Conservation (phyloP, 1,140 invertebrate genomes). For the Formica selysi region DNA sequence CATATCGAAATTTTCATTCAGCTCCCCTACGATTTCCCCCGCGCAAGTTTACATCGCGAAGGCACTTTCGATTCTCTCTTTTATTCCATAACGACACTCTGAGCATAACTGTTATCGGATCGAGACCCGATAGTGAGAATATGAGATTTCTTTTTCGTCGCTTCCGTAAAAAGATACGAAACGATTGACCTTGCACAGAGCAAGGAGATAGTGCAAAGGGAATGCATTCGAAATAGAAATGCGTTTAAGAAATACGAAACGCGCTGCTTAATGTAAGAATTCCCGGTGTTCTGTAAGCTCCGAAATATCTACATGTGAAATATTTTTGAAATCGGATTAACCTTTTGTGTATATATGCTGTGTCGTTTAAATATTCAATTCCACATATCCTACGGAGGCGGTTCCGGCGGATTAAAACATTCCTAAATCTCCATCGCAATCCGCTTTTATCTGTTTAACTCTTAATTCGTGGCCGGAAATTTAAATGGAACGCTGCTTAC, state of each 20-base stretch:
- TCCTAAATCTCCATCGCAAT: constrained; percentile 65
- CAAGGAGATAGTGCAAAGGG: too few relatives aligned
- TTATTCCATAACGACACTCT: not conserved
- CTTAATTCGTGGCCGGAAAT: constrained; percentile 63
- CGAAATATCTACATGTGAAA: constrained; percentile 55
- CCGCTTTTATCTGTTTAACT: constrained; percentile 65
- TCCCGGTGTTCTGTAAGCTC: constrained; percentile 34
- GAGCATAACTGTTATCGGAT: constrained; percentile 64
- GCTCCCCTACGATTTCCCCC: not conserved
- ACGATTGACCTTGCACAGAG: constrained; percentile 21
- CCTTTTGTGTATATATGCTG: not conserved
- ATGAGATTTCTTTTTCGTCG: not conserved
- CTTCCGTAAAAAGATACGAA: constrained; percentile 1
- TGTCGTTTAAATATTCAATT: constrained; percentile 64
- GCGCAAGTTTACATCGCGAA: constrained; percentile 58
- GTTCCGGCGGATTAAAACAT: constrained; percentile 63
- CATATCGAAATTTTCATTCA: constrained; percentile 47
- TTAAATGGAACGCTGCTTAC: constrained; percentile 30
- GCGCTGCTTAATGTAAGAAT: constrained; percentile 40
- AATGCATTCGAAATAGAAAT: not conserved
- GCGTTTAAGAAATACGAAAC: constrained; percentile 25
- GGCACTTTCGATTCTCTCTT: not conserved
- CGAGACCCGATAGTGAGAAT: not conserved
- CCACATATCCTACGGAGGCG: constrained; percentile 46
- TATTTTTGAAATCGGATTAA: constrained; percentile 64